These are phyloP conservation scores for Nothobranchius furzeri DNA, from an alignment of 2,113 vertebrate genomes.

Conservation along the genomic window DNA sequence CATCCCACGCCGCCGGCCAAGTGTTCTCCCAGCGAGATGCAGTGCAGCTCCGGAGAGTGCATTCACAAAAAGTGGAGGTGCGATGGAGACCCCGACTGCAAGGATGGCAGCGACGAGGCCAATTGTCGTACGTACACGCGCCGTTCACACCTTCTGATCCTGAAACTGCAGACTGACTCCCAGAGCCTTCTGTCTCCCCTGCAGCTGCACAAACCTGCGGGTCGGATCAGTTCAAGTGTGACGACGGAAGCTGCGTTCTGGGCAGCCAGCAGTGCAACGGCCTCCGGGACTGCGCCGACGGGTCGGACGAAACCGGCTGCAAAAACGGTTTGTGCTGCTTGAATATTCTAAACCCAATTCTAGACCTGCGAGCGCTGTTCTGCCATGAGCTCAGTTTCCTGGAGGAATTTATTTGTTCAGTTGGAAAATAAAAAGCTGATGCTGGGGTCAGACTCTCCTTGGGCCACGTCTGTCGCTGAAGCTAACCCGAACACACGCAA, in stretches of 20 bases:
- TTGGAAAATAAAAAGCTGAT: too few relatives aligned
- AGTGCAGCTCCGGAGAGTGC: conserved; percentile 91
- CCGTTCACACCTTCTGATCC: too few relatives aligned
- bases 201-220: conserved; percentile 90
- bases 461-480: too few relatives aligned
- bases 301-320: conserved; percentile 91
- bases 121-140: conserved; percentile 89
- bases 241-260: conserved; percentile 90
- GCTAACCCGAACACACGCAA: too few relatives aligned
- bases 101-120: conserved; percentile 92
- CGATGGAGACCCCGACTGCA: conserved; percentile 95
- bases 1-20: conserved; percentile 83
- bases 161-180: too few relatives aligned
- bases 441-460: too few relatives aligned
- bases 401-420: too few relatives aligned
- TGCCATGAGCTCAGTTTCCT: too few relatives aligned
- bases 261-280: conserved; percentile 92
- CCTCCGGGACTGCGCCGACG: conserved; percentile 89
- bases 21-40: conserved; percentile 87
- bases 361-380: too few relatives aligned
- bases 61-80: conserved; percentile 98
- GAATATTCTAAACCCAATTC: too few relatives aligned
- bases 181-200: background rate
- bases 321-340: conserved; percentile 81
- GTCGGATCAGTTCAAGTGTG: conserved; percentile 93